Conservation (phyloP, 2,113 vertebrate genomes). For the Loxodonta africana region DNA sequence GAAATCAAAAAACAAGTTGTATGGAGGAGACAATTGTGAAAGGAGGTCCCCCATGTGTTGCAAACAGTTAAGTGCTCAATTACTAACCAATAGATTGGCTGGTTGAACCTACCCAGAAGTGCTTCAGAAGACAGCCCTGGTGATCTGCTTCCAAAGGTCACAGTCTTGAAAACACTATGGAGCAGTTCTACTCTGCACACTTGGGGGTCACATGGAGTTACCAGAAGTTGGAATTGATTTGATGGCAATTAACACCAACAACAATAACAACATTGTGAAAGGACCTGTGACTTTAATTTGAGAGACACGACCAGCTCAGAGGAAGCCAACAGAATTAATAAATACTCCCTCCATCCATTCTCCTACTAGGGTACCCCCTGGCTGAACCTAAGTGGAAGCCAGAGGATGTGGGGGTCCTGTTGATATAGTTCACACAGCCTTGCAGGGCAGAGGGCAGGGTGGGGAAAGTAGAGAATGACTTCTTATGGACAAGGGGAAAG, state of each 20-base stretch:
- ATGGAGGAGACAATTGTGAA: not conserved
- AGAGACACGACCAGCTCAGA: not conserved
- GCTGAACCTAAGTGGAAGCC: not conserved
- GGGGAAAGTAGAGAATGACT: not conserved
- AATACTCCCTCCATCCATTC: not conserved
- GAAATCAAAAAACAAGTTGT: not conserved
- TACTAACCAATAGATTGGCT: too few species aligned
- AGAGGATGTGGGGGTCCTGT: not conserved
- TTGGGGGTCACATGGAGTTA: not conserved
- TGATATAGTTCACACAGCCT: not conserved
- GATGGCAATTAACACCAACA: not conserved
- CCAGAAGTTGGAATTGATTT: not conserved
- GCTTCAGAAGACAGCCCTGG: too few species aligned
- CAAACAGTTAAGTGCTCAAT: too few species aligned
- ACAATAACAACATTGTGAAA: not conserved
- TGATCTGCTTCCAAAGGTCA: not conserved
- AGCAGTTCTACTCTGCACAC: too few species aligned
- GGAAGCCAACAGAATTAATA: not conserved
- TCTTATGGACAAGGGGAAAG: not conserved
- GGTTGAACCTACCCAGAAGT: too few species aligned
- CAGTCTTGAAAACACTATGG: too few species aligned
- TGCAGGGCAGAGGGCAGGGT: not conserved
- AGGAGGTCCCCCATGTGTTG: not conserved
- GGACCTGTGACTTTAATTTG: not conserved
- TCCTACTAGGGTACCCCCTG: not conserved